A percentile compares a stretch with the other conserved stretches of the same genome.
Evolutionary conservation across 1,140 invertebrate species (phyloP).

Genomic region (Drosophila neocordata): DNA sequence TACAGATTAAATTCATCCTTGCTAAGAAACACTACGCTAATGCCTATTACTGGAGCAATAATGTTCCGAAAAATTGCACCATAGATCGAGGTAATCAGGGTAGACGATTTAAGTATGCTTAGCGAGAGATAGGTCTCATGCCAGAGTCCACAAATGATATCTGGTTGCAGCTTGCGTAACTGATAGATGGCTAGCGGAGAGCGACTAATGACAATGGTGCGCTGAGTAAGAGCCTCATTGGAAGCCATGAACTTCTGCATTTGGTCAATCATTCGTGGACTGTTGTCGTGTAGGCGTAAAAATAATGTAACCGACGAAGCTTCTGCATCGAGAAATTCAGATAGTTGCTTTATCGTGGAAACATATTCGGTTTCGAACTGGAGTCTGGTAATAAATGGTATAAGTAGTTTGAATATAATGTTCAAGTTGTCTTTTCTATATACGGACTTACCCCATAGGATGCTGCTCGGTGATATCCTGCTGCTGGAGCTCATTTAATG

Average conservation of each 20-base stretch:
- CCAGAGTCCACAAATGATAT: slow-evolving; percentile 81
- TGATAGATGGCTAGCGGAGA: slow-evolving; percentile 79
- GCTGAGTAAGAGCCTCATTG: slow-evolving; percentile 62
- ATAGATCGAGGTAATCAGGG: slow-evolving; percentile 79
- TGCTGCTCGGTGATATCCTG: slow-evolving; percentile 75
- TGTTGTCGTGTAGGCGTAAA: slow-evolving; percentile 71
- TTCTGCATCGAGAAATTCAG: slow-evolving; percentile 66
- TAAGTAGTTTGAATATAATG: neutral
- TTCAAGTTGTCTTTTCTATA: slow-evolving; percentile 4
- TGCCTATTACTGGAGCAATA: slow-evolving; percentile 82
- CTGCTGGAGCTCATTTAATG: slow-evolving; percentile 67
- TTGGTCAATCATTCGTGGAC: slow-evolving; percentile 67
- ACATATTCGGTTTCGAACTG: slow-evolving; percentile 75
- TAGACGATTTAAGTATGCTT: slow-evolving; percentile 72
- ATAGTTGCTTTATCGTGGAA: slow-evolving; percentile 59
- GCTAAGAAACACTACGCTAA: slow-evolving; percentile 78
- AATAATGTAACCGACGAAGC: slow-evolving; percentile 59
- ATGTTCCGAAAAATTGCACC: slow-evolving; percentile 79
- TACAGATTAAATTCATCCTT: slow-evolving; percentile 82
- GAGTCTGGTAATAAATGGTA: slow-evolving; percentile 48
- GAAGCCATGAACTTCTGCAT: slow-evolving; percentile 63
- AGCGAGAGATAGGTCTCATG: slow-evolving; percentile 74
- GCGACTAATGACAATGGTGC: slow-evolving; percentile 71
- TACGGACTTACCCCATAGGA: slow-evolving; percentile 70
- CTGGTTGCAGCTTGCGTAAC: slow-evolving; percentile 75